These are phyloP conservation scores for Aleadryas rufinucha DNA, from an alignment of 2,113 vertebrate species.

Conservation along the genomic window DNA sequence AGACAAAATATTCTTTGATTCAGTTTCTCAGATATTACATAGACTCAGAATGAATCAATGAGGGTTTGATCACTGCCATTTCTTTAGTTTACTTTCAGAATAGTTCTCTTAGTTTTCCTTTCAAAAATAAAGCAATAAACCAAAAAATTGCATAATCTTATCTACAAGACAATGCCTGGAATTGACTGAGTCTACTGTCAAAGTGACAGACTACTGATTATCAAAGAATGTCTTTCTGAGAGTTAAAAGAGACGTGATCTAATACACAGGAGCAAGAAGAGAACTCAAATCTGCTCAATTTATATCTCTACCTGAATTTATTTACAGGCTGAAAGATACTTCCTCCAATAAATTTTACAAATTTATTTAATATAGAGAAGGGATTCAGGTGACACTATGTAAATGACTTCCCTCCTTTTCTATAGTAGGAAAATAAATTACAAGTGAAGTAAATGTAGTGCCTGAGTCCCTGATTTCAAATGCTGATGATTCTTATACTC, in stretches of 20 bases:
- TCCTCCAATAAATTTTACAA: not conserved
- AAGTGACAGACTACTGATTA: not conserved
- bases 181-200: not conserved
- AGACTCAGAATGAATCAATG: not conserved
- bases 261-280: not conserved
- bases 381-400: not conserved
- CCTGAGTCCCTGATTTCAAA: not conserved
- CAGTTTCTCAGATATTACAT: not conserved
- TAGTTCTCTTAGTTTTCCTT: not conserved
- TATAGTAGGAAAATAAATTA: not conserved
- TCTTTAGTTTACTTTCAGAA: not conserved
- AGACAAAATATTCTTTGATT: not conserved
- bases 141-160: not conserved
- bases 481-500: not conserved
- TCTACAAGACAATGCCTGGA: not conserved
- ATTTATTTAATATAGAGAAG: not conserved
- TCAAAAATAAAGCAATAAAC: not conserved
- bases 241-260: not conserved
- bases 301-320: not conserved
- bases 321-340: not conserved
- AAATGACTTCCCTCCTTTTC: not conserved
- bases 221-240: not conserved
- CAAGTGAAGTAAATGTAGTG: not conserved
- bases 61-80: not conserved
- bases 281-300: not conserved